phyloP scores from a whole-genome alignment of 1,140 invertebrate genomes.

The Colletes latitarsis region DNA sequence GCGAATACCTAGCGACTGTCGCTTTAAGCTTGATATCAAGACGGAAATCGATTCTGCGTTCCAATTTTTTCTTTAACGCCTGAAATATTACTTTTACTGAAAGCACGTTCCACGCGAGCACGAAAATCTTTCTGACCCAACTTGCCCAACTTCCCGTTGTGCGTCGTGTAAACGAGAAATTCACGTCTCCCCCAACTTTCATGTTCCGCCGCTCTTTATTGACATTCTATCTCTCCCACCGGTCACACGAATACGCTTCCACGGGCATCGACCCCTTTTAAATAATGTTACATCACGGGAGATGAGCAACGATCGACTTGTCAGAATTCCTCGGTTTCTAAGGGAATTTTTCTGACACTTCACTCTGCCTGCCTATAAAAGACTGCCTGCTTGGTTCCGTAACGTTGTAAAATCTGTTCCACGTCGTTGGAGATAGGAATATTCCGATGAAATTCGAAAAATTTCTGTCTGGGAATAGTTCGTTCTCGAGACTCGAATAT shows the following conservation, averaged over 20 bases:
- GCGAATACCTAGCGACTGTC: not conserved
- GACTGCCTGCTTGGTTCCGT: too few relatives aligned
- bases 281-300: slow-evolving; percentile 49
- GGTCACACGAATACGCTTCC: slow-evolving; percentile 51
- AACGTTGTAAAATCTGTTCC: not conserved
- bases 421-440: too few relatives aligned
- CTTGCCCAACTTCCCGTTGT: slow-evolving; percentile 3
- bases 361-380: not conserved
- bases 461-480: too few relatives aligned
- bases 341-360: not conserved
- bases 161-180: slow-evolving; percentile 36
- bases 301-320: slow-evolving; percentile 18
- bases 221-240: slow-evolving; percentile 56
- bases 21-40: not conserved
- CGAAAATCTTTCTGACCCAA: not conserved
- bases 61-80: slow-evolving; percentile 3
- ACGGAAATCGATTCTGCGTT: not conserved
- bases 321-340: not conserved
- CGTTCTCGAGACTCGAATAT: too few relatives aligned
- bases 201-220: slow-evolving; percentile 54
- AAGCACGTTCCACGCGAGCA: slow-evolving; percentile 2
- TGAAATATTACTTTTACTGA: slow-evolving; percentile 18
- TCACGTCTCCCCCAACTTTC: slow-evolving; percentile 43
- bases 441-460: too few relatives aligned
- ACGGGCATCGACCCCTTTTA: slow-evolving; percentile 56